phyloP scores from a whole-genome alignment of 2,888 invertebrate genomes.

The Dryobotodes eremita region DNA sequence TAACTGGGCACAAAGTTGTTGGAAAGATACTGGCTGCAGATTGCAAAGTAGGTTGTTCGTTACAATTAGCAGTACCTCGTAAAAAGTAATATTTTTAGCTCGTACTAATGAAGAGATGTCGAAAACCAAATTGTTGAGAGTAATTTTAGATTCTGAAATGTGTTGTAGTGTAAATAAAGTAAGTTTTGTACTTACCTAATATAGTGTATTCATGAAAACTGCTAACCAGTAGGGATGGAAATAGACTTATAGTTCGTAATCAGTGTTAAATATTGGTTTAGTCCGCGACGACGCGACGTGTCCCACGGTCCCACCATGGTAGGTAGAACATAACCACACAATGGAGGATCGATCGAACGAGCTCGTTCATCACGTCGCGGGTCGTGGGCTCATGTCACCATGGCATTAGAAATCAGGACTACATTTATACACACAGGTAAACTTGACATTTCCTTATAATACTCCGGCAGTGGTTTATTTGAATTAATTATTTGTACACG shows the following conservation, averaged over 20 bases:
- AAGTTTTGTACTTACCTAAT: slow-evolving; percentile 1
- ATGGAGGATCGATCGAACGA: slow-evolving; percentile 46
- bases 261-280: slow-evolving; percentile 22
- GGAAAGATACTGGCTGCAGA: slow-evolving; percentile 31
- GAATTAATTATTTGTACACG: slow-evolving; percentile 23
- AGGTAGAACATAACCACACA: slow-evolving; percentile 12
- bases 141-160: slow-evolving; percentile 49
- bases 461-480: slow-evolving; percentile 1
- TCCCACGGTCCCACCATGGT: neutral
- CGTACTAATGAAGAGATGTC: slow-evolving; percentile 35
- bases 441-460: slow-evolving; percentile 29
- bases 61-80: slow-evolving; percentile 27
- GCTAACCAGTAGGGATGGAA: slow-evolving; percentile 3
- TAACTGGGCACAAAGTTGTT: neutral
- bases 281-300: slow-evolving; percentile 10
- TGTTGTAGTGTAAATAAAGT: slow-evolving; percentile 35
- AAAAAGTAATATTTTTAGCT: slow-evolving; percentile 44
- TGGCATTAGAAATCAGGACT: slow-evolving; percentile 26
- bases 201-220: slow-evolving; percentile 6
- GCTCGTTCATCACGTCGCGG: slow-evolving; percentile 38
- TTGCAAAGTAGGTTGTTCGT: slow-evolving; percentile 6
- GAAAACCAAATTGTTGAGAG: slow-evolving; percentile 27
- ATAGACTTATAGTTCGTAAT: slow-evolving; percentile 7
- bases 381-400: neutral
- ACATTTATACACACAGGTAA: slow-evolving; percentile 28